Evolutionary conservation across 2,888 invertebrate genomes (phyloP), one percentile per base, ranked within the genome.

Genomic region (Drosophila hawaiiensis): DNA sequence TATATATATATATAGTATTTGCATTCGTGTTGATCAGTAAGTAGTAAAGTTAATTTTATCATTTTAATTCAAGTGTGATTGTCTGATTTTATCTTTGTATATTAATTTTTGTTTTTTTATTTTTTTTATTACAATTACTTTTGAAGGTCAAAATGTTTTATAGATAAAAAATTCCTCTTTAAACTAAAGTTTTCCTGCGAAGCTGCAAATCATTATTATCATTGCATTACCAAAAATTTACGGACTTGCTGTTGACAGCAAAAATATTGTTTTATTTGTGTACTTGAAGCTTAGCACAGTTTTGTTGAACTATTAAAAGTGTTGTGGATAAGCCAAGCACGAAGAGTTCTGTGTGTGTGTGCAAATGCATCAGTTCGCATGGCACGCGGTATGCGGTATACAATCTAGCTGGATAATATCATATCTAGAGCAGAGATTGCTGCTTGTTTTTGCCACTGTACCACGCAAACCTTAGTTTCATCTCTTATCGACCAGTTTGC

Each of bases 221-320:
- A 47, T 16, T 25, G 25, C 25, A 47, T 25, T 37, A 25, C 7
- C 37, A 54, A 50, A 54, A 16, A 29, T 47, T 16, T 16, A 47
- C 47, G 4, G 16, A 47, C 16, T 25, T 47, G 47, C 16, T 16
- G 16, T 25, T 47, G 47, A 16, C 47, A 47, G 9, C 25, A 25
- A 9, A 25, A 39, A 63, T 28, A 59, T 16, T 35, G 31, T n/a
- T 39, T 33, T 25, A 39, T 66, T 71, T 71, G 41, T 76, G 58
- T 71, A 37, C 56, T 39, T 33, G 52, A 43, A n/a, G 56, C 71
- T 76, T 58, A 43, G 14, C 50, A n/a, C 54, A 31, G 28, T 76
- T 76, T 67, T 55, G 47, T 28, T 19, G 72, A 76, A 76, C 72
- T 63, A 68, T 60, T 60, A 63, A 72, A 43, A 33, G 33, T 47